Evolutionary conservation across 2,113 vertebrate genomes (phyloP).

Genomic region (Periophthalmus modestus): DNA sequence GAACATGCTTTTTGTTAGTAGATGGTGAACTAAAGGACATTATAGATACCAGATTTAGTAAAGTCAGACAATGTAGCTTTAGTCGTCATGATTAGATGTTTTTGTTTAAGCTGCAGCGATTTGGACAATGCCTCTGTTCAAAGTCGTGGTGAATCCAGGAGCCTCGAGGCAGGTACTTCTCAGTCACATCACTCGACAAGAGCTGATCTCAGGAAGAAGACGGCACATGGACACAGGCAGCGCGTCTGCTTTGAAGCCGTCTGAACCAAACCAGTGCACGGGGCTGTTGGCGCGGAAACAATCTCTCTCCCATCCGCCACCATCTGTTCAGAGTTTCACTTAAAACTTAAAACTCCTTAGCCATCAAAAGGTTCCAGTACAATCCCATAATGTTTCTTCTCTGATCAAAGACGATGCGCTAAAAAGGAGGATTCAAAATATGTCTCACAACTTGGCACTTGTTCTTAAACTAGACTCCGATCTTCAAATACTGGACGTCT

Average conservation of each 20-base stretch:
- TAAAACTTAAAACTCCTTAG: conserved; percentile 34
- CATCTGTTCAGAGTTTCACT: conserved; percentile 37
- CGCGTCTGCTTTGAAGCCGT: conserved; percentile 50
- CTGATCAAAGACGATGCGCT: conserved; percentile 46
- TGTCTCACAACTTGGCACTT: conserved; percentile 24
- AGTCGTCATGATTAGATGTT: conserved; percentile 76
- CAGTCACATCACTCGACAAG: conserved; percentile 35
- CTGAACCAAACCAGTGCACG: conserved; percentile 22
- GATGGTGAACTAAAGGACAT: not conserved
- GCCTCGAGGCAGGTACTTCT: conserved; percentile 17
- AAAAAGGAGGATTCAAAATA: conserved; percentile 30
- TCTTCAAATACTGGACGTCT: conserved; percentile 58
- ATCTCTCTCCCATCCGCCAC: conserved; percentile 19
- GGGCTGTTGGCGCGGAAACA: conserved; percentile 16
- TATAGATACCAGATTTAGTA: not conserved
- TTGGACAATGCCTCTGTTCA: conserved; percentile 29
- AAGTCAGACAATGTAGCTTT: conserved; percentile 39
- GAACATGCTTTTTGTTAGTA: not conserved
- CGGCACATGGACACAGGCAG: conserved; percentile 12
- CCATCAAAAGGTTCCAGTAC: conserved; percentile 43
- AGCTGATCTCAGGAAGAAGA: conserved; percentile 22
- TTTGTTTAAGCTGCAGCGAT: conserved; percentile 61
- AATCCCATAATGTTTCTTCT: conserved; percentile 42
- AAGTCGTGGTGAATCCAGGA: conserved; percentile 14
- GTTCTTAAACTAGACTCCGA: conserved; percentile 26